Evolutionary conservation across 2,888 invertebrate genomes (phyloP).

Genomic region (Trichacis sp.): DNA sequence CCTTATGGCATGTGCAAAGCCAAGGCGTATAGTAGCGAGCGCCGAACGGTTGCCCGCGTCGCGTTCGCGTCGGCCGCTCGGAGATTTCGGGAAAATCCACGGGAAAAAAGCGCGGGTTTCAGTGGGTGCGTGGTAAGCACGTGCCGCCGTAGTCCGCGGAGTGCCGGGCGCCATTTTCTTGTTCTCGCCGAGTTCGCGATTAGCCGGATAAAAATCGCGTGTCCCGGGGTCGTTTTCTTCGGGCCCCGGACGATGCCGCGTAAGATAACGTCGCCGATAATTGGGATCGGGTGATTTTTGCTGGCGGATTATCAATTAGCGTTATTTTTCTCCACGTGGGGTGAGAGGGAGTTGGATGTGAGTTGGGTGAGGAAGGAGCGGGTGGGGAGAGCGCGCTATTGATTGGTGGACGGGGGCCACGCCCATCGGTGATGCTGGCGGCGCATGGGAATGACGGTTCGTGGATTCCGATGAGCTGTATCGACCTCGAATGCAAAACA

Average conservation of each 20-base stretch:
- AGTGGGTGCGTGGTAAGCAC: not conserved
- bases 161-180: not conserved
- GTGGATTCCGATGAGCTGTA: too few species aligned
- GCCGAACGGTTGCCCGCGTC: slow-evolving; percentile 54
- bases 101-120: slow-evolving; percentile 31
- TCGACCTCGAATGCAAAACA: slow-evolving; percentile 51
- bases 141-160: not conserved
- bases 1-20: slow-evolving; percentile 66
- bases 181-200: not conserved
- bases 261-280: not conserved
- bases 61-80: slow-evolving; percentile 41
- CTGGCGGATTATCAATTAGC: slow-evolving; percentile 45
- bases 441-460: slow-evolving; percentile 39
- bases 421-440: slow-evolving; percentile 47
- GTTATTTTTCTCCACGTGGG: slow-evolving; percentile 41
- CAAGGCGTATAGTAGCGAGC: slow-evolving; percentile 59
- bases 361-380: slow-evolving; percentile 17
- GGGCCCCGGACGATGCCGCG: not conserved
- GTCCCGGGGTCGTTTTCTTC: not conserved
- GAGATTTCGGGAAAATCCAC: slow-evolving; percentile 33
- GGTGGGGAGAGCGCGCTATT: slow-evolving; percentile 59
- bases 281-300: slow-evolving; percentile 15
- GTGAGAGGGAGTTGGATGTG: slow-evolving; percentile 23
- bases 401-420: slow-evolving; percentile 57
- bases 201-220: slow-evolving; percentile 12